Evolutionary conservation across 2,888 invertebrate genomes (phyloP), one percentile per base, ranked within the genome.

Genomic region (Chrysodeixis includens): DNA sequence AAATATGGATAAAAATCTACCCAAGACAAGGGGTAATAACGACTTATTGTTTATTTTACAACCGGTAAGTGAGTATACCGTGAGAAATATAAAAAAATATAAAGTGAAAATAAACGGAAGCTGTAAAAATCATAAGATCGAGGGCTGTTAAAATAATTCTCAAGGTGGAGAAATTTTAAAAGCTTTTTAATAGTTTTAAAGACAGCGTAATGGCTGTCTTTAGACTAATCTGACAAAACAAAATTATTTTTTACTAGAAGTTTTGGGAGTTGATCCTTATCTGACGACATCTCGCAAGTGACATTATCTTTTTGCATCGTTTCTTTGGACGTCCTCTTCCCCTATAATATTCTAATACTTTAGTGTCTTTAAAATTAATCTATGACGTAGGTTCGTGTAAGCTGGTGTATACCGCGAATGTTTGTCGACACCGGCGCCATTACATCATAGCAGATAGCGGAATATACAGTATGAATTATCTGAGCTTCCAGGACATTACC

Each of bases 401-500:
- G 10, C 35, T 9, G 4, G 10, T 10, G 10, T 35, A 35, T 12
- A 35, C 14, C 10, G 14, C 14, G 35, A 10, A 20, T 20, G 46
- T 20, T 49, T 49, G 18, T 52, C 44, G 6, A 18, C 54, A 62
- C 32, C 20, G 76, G 77, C 73, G 67, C 73, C 71, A 64, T 59
- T 67, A 75, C 77, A 74, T 69, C 81, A 63, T 74, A 74, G 78
- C 18, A 46, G 20, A 51, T 66, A 73, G 71, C 66, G 71, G 73
- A 56, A 14, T n/a, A 40, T 40, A 40, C 40, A 40, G 40, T 0
- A n/a, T 5, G 40, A 18, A 51, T 49, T 74, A 76, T 66, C 66
- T 66, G 66, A 55, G 66, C 59, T 76, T 66, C 62, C 73, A 74
- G 54, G 46, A 76, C 76, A 71, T 72, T 66, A 71, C 54, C 30